phyloP scores from a whole-genome alignment of 1,140 invertebrate species.

The Wasmannia auropunctata region DNA sequence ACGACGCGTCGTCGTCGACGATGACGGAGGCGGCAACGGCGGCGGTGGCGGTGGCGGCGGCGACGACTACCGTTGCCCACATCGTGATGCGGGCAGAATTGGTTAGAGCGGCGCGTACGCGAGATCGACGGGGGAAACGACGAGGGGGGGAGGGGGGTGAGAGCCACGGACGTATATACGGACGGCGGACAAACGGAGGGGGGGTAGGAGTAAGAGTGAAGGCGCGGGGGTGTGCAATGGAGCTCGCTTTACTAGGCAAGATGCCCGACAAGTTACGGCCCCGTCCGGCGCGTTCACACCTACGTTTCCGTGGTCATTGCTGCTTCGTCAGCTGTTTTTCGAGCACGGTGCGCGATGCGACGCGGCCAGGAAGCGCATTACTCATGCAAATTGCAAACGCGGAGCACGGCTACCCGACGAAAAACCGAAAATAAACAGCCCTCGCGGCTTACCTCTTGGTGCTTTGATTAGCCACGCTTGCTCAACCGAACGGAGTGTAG shows the following conservation, averaged over 20 bases:
- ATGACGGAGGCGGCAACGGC: too few species aligned
- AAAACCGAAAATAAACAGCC: constrained; percentile 80
- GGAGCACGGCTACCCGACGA: constrained; percentile 66
- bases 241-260: constrained; percentile 75
- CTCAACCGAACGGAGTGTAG: constrained; percentile 67
- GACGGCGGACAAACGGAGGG: constrained; percentile 1
- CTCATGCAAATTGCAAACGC: constrained; percentile 70
- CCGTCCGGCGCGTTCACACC: constrained; percentile 77
- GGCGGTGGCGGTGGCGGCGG: too few species aligned
- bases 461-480: constrained; percentile 89
- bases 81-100: constrained; percentile 1
- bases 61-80: constrained; percentile 42
- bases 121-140: neutral
- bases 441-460: constrained; percentile 87
- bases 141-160: neutral
- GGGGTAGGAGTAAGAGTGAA: too few species aligned
- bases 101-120: constrained; percentile 67
- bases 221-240: constrained; percentile 59
- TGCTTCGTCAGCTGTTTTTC: constrained; percentile 75
- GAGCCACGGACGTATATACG: neutral
- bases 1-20: constrained; percentile 56
- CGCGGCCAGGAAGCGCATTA: constrained; percentile 71
- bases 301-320: constrained; percentile 79
- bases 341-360: constrained; percentile 68
- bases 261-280: constrained; percentile 77